Evolutionary conservation across 2,797 vertebrate species (phyloP).

Genomic region (Gephyroberyx darwinii): DNA sequence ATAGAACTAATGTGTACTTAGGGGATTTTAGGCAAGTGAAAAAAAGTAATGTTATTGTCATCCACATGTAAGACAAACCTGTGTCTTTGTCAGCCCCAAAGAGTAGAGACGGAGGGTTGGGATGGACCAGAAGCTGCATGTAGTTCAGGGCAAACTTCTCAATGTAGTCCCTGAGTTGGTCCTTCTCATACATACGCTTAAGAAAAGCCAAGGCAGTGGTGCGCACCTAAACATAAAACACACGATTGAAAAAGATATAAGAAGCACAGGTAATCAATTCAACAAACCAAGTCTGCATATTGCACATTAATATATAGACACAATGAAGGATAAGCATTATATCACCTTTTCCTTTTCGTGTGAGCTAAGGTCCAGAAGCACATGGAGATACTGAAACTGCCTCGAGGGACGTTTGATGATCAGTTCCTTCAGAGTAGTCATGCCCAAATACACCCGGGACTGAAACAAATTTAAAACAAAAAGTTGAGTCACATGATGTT

Average conservation of each 20-base stretch:
- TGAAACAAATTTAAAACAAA: conserved; percentile 55
- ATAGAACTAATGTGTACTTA: too few species aligned
- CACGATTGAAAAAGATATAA: not conserved
- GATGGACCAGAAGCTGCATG: conserved; percentile 96
- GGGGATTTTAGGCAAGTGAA: too few species aligned
- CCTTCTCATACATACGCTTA: conserved; percentile 95
- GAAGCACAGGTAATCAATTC: too few species aligned
- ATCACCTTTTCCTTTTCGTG: conserved; percentile 94
- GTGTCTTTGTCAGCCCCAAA: conserved; percentile 96
- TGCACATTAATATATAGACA: not conserved
- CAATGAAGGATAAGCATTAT: not conserved
- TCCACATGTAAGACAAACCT: conserved; percentile 72
- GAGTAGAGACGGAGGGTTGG: conserved; percentile 92
- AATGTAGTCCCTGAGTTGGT: conserved; percentile 91
- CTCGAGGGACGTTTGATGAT: conserved; percentile 91
- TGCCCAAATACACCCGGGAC: conserved; percentile 94
- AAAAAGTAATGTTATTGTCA: not conserved
- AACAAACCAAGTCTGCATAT: rapidly evolving
- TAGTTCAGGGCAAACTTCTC: conserved; percentile 97
- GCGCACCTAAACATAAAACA: conserved; percentile 82
- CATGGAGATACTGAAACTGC: conserved; percentile 95
- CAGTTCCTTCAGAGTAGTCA: conserved; percentile 93
- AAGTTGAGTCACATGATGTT: not conserved
- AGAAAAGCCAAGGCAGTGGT: conserved; percentile 91
- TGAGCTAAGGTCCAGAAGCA: conserved; percentile 94